Percentiles rank a stretch among this genome's conserved stretches.
Conservation (phyloP, 2,888 invertebrate species). For the Agrilus biguttatus region DNA sequence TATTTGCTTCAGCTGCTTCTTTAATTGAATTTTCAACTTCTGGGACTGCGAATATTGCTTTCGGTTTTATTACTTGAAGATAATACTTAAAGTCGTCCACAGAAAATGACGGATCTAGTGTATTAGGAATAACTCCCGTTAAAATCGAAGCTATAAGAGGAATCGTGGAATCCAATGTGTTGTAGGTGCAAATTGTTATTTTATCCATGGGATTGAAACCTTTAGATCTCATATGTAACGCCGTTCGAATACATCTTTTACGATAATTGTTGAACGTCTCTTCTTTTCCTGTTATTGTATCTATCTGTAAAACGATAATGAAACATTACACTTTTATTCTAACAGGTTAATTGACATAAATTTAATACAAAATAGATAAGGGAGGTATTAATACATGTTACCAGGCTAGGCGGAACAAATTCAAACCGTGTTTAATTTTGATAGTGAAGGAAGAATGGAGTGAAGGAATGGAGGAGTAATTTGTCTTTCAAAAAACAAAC, state of each 20-base stretch:
- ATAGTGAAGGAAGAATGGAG: no score
- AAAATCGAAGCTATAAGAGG: conserved; percentile 4
- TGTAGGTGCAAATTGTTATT: conserved; percentile 2
- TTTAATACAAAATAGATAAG: no score
- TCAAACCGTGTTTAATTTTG: no score
- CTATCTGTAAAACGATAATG: conserved; percentile 1
- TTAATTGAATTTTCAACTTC: conserved; percentile 3
- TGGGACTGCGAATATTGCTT: conserved; percentile 4
- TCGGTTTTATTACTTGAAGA: conserved; percentile 2
- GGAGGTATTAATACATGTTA: no score
- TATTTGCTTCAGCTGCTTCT: background rate
- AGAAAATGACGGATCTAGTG: conserved; percentile 3
- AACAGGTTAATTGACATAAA: no score
- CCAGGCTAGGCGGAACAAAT: no score
- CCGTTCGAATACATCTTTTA: conserved; percentile 1
- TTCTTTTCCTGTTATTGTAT: conserved; percentile 3
- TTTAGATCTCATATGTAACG: conserved; percentile 1
- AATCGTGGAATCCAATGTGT: conserved; percentile 2
- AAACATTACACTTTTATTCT: no score
- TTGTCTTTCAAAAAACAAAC: no score
- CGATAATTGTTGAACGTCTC: conserved; percentile 3
- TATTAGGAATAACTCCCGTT: background rate
- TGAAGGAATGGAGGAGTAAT: no score
- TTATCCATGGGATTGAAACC: conserved; percentile 2
- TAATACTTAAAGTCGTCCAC: background rate